Conservation (phyloP, 2,797 vertebrate genomes). For the Acanthornis magna region DNA sequence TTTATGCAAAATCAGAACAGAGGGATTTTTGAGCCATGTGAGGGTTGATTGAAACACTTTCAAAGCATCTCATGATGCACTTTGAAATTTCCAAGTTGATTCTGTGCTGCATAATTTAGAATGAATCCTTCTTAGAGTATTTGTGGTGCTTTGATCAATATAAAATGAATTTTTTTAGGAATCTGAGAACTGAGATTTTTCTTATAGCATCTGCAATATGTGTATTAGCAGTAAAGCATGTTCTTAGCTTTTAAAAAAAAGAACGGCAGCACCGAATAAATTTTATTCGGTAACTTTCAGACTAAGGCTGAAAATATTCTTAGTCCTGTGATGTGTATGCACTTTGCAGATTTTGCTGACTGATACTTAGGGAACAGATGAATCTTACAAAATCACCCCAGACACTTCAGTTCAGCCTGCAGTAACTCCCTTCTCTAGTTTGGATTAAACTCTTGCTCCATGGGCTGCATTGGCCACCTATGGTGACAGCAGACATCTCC, state of each 20-base stretch:
- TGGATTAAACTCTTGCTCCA: neutral
- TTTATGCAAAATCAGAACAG: neutral
- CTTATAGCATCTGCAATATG: neutral
- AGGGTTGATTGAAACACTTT: neutral
- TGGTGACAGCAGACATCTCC: neutral
- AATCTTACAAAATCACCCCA: neutral
- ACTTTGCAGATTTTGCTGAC: neutral
- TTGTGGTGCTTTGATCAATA: neutral
- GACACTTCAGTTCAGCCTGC: neutral
- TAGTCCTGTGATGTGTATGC: neutral
- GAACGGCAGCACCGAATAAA: neutral
- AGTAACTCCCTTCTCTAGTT: neutral
- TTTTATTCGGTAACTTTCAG: neutral
- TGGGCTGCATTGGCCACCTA: too few species aligned
- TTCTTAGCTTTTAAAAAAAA: neutral
- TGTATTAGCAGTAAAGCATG: neutral
- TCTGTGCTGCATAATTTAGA: neutral
- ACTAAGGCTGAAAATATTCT: neutral
- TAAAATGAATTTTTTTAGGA: neutral
- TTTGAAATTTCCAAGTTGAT: conserved; percentile 27
- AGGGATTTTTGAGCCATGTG: neutral
- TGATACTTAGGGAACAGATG: neutral
- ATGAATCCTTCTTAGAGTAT: neutral
- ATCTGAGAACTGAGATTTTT: neutral
- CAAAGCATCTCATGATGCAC: neutral